Conservation (phyloP, 2,113 vertebrate genomes). For the Mus pahari region DNA sequence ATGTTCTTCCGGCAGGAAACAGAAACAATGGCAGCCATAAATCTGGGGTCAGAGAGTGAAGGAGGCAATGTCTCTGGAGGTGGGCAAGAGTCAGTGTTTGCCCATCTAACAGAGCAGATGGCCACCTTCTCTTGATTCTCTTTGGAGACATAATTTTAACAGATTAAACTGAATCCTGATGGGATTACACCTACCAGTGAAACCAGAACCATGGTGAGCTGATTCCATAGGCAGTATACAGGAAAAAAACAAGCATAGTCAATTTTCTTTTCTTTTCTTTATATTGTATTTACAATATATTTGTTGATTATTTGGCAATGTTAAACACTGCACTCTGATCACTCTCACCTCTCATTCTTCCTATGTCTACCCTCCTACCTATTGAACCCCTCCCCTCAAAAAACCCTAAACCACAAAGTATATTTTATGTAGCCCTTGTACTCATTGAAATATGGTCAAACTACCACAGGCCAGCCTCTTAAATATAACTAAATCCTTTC, state of each 20-base stretch:
- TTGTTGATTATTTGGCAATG: background rate
- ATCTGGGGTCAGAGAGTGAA: background rate
- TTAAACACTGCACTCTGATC: background rate
- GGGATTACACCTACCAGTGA: background rate
- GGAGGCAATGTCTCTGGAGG: background rate
- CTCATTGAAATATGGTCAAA: background rate
- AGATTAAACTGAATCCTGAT: background rate
- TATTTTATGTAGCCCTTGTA: background rate
- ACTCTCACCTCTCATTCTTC: background rate
- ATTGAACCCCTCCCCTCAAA: rapidly evolving
- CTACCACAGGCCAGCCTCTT: background rate
- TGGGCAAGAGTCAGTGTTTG: rapidly evolving
- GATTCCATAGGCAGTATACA: background rate
- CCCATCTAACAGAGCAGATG: background rate
- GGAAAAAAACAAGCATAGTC: background rate
- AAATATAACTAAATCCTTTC: background rate
- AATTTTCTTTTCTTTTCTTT: background rate
- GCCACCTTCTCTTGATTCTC: background rate
- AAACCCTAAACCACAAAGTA: background rate
- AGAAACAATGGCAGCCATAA: background rate
- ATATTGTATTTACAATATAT: background rate
- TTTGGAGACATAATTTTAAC: background rate
- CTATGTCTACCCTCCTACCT: background rate
- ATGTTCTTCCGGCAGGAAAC: background rate
- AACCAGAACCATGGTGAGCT: background rate